Evolutionary conservation across 2,888 invertebrate genomes (phyloP).

Genomic region (Drosophila mercatorum): DNA sequence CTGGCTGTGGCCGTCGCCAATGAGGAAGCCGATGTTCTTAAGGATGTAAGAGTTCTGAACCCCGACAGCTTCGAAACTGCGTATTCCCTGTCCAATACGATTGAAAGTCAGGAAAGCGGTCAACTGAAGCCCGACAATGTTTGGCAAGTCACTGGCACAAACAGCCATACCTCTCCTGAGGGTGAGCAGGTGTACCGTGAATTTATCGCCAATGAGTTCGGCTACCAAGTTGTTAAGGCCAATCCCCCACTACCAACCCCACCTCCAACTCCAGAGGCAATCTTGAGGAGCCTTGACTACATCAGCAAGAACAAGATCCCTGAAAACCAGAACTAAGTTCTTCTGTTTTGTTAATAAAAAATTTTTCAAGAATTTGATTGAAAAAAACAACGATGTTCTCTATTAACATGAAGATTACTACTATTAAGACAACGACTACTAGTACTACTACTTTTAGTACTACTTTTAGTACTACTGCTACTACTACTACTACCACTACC

Average conservation of each 20-base stretch:
- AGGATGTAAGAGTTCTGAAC: conserved; percentile 54
- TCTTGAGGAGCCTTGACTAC: conserved; percentile 51
- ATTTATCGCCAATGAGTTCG: conserved; percentile 73
- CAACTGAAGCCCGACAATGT: conserved; percentile 25
- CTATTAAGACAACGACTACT: neutral
- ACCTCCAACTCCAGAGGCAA: conserved; percentile 74
- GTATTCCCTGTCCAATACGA: neutral
- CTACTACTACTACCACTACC: neutral
- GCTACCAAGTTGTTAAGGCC: conserved; percentile 61
- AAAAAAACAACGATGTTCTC: neutral
- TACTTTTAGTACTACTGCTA: neutral
- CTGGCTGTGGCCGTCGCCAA: conserved; percentile 67
- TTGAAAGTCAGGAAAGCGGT: conserved; percentile 26
- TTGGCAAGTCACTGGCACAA: conserved; percentile 53
- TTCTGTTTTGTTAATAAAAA: conserved; percentile 34
- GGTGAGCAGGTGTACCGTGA: conserved; percentile 50
- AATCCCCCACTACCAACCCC: conserved; percentile 76
- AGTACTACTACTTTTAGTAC: neutral
- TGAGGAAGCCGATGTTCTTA: conserved; percentile 59
- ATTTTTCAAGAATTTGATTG: conserved; percentile 23
- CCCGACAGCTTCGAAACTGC: conserved; percentile 46
- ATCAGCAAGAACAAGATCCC: conserved; percentile 57
- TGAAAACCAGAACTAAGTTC: conserved; percentile 31
- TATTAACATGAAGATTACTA: neutral
- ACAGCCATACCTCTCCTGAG: conserved; percentile 71